Evolutionary conservation across 2,888 invertebrate genomes (phyloP), one percentile per base, ranked within the genome.

Genomic region (Scelioninae gen. 1): DNA sequence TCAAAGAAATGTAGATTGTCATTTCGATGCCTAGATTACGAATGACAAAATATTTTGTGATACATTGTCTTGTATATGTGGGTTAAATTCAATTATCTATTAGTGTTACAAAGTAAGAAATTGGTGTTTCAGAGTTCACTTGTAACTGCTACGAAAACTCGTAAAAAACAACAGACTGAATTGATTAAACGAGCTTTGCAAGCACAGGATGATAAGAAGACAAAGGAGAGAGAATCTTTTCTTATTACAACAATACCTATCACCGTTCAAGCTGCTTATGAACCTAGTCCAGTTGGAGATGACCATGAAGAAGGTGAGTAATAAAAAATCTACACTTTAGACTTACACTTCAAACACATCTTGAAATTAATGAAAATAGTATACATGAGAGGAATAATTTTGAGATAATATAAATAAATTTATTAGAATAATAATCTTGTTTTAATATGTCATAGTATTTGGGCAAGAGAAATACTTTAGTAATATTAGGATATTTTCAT

Each of bases 91-190:
- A n/a, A n/a, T n/a, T n/a, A n/a, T n/a, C n/a, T n/a, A n/a, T n/a
- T n/a, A 34, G 8, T 34, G 5, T 13, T 55, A 55, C 8, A 15
- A 31, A 40, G 38, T 29, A 40, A 3, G 10, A 10, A 34, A 51
- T 45, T 69, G 45, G 4, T 58, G 83, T 90, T 91, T 16, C 92
- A 98, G 97, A 95, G 97, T 84, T 97, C 98, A 6, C 93, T 99
- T 88, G 99, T 99, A 56, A 99, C 99, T 31, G 99, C 99, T 9
- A 99, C 99, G 0, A 98, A 99, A 92, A 99, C 99, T 0, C 95
- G 99, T 16, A 98, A 99, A 91, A 99, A 99, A 92, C 99, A 99
- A 92, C 99, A 99, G 93, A 99, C 99, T 16, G 99, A 99, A 93
- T 95, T 99, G 79, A 98, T 99, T 75, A 97, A 98, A 89, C 95